Conservation (phyloP, 2,888 invertebrate species). For the Phaedon cochleariae region DNA sequence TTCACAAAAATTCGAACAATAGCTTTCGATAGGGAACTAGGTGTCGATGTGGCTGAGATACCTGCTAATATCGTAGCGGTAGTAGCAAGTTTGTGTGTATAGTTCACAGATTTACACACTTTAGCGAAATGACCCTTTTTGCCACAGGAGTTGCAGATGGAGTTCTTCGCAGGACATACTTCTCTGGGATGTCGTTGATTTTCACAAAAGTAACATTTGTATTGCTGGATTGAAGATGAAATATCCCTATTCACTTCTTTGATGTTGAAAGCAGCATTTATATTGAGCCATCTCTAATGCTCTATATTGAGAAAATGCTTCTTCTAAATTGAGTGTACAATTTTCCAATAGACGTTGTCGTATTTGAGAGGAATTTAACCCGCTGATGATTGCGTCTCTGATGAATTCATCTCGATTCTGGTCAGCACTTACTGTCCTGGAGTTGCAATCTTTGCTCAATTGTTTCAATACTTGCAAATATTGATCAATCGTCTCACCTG, state of each 20-base stretch:
- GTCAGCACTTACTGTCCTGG: background rate
- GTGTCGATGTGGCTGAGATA: too few species aligned
- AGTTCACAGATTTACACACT: too few species aligned
- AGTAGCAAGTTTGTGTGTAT: too few species aligned
- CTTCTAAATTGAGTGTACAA: background rate
- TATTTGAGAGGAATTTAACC: background rate
- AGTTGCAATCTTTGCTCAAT: background rate
- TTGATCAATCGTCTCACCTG: background rate
- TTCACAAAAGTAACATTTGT: constrained; percentile 12
- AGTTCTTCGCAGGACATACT: constrained; percentile 6
- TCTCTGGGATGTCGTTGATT: constrained; percentile 1
- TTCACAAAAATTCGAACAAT: too few species aligned
- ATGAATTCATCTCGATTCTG: background rate
- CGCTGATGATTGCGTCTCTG: background rate
- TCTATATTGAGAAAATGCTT: background rate
- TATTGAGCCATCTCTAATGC: constrained; percentile 9
- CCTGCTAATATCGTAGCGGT: too few species aligned
- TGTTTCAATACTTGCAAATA: background rate
- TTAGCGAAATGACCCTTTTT: too few species aligned
- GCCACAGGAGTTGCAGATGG: background rate
- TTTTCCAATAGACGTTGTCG: constrained; percentile 13
- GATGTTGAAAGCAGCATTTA: background rate
- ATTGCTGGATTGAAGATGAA: background rate
- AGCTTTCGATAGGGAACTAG: too few species aligned
- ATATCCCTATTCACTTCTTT: background rate